These are phyloP conservation scores for Plumapathes pennacea DNA, from an alignment of 92 coral and sea anemone genomes.

Conservation along the genomic window DNA sequence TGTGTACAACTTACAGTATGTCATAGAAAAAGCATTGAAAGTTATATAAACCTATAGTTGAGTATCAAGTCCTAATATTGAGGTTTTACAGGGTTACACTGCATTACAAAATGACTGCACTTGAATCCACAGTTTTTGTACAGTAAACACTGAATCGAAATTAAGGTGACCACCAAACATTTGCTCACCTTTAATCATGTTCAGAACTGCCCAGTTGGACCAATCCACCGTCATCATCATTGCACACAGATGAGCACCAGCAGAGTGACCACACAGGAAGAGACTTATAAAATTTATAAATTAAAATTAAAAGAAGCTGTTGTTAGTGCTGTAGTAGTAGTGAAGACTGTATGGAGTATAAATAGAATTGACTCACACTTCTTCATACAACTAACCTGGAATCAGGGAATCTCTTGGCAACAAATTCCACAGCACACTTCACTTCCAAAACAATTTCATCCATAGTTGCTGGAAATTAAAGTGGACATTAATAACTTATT, in stretches of 20 bases:
- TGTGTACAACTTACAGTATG: too few relatives aligned
- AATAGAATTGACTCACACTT: too few relatives aligned
- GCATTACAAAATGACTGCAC: not conserved
- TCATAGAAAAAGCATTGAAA: too few relatives aligned
- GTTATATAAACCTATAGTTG: too few relatives aligned
- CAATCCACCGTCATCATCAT: conserved; percentile 67
- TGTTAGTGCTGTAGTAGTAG: too few relatives aligned
- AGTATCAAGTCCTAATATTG: too few relatives aligned
- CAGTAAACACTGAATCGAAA: not conserved
- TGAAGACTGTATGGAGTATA: too few relatives aligned
- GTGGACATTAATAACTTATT: not conserved
- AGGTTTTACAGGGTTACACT: too few relatives aligned
- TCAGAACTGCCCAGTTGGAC: conserved; percentile 22
- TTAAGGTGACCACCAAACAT: not conserved
- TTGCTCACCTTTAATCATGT: conserved; percentile 20
- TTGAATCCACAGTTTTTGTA: too few relatives aligned
- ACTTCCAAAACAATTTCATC: conserved; percentile 59
- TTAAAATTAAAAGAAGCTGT: too few relatives aligned
- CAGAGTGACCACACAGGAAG: conserved; percentile 75
- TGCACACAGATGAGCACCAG: conserved; percentile 86
- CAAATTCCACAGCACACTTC: conserved; percentile 38
- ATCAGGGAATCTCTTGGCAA: conserved; percentile 45
- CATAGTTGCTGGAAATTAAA: conserved; percentile 27
- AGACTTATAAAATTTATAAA: too few relatives aligned
- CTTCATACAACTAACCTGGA: conserved; percentile 35